Evolutionary conservation across 2,113 vertebrate genomes (phyloP).

Genomic region (Illadopsis cleaveri): DNA sequence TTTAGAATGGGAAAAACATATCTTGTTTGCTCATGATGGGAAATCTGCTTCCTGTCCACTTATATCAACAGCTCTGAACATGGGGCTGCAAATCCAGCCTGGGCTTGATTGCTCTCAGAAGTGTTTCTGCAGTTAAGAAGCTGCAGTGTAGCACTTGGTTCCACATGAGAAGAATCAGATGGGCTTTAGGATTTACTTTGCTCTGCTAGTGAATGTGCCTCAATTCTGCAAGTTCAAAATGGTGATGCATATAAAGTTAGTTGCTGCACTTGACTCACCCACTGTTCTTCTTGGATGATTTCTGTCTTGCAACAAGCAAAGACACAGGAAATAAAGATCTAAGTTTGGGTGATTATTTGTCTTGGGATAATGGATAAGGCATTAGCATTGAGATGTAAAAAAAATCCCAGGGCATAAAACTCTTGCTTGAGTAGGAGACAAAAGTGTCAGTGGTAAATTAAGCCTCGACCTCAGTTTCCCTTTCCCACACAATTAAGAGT

Average conservation of each 20-base stretch:
- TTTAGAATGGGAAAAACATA: not conserved
- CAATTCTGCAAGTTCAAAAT: not conserved
- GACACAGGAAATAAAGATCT: not conserved
- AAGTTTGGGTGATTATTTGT: not conserved
- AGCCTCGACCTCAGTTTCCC: not conserved
- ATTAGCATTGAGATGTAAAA: not conserved
- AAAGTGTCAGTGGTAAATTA: not conserved
- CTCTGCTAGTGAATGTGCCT: not conserved
- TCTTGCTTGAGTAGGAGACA: not conserved
- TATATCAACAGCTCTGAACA: not conserved
- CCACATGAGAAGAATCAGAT: not conserved
- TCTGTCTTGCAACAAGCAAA: not conserved
- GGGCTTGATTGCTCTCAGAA: conserved; percentile 5
- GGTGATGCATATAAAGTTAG: not conserved
- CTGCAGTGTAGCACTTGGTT: not conserved
- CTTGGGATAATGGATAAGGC: not conserved
- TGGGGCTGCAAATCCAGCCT: not conserved
- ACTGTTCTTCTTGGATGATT: not conserved
- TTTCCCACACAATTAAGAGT: not conserved
- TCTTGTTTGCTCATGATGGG: not conserved
- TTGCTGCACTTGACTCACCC: not conserved
- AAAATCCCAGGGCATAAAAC: not conserved
- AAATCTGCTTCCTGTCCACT: not conserved
- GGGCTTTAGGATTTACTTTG: conserved; percentile 5
- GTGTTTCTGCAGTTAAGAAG: not conserved